Evolutionary conservation across 2,888 invertebrate species (phyloP), one percentile per base, ranked within the genome.

Genomic region (Nemoura dubitans): DNA sequence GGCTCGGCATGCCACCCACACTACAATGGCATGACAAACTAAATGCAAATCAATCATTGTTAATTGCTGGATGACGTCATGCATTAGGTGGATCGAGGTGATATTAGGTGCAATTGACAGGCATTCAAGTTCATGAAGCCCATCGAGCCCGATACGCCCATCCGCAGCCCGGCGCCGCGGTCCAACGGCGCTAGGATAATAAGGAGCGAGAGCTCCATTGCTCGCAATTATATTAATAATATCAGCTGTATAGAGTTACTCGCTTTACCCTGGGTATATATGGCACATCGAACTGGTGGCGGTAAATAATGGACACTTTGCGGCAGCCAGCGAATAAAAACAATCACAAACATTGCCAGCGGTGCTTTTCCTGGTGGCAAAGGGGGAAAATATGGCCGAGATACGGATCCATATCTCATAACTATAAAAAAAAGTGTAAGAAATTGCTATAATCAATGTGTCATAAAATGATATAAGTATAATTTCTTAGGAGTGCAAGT

Each of bases 81-180:
- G 10, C 25, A 78, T 21, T 78, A 78, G 78, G 28, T 78, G 78
- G 28, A 10, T 78, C 7, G 28, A 78, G 25, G 28, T 78, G 78
- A 78, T 78, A 27, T 26, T 78, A 78, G 78, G 78, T 59, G 59
- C 78, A 78, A 78, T 78, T 78, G 78, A 78, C 28, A 59, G 59
- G 59, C 59, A 59, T 59, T 59, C 59, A 59, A 59, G 59, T 59
- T 59, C 59, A 59, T 59, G 59, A 59, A 59, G 59, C 59, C 59
- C 59, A 21, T 7, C 59, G 21, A 59, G 59, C 2, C 59, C 14
- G 59, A 21, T 59, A 7, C 59, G 59, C 59, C 59, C 59, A 21
- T 59, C 59, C 59, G 59, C 21, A 10, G 59, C 16, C 59, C 14
- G 14, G 14, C 59, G 1, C 59, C 6, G 59, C 59, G 36, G 3